phyloP scores from a whole-genome alignment of 2,888 invertebrate species.

The Morpho achilles region DNA sequence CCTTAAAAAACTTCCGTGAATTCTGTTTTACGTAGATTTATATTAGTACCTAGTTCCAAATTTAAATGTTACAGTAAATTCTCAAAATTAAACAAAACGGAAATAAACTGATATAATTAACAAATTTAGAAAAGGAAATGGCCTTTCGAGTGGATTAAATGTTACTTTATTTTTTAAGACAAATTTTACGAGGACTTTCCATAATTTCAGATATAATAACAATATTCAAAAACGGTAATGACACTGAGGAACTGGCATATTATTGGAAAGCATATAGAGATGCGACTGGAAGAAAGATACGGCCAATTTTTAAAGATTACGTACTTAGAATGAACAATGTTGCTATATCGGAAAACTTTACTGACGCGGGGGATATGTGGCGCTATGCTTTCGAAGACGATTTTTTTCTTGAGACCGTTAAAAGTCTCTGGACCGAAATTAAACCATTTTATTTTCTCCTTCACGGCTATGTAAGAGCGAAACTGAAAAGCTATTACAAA shows the following conservation, averaged over 20 bases:
- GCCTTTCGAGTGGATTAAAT: background rate
- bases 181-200: background rate
- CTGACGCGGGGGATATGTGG: constrained; percentile 71
- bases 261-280: constrained; percentile 84
- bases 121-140: background rate
- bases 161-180: background rate
- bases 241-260: constrained; percentile 80
- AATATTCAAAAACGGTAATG: constrained; percentile 68
- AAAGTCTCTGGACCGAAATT: constrained; percentile 77
- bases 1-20: too few species aligned
- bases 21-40: too few species aligned
- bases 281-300: constrained; percentile 80
- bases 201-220: constrained; percentile 55
- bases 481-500: constrained; percentile 73
- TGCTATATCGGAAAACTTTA: constrained; percentile 73
- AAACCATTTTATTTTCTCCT: constrained; percentile 82
- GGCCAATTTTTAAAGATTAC: constrained; percentile 79
- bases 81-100: too few species aligned
- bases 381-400: constrained; percentile 65
- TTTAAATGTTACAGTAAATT: too few species aligned
- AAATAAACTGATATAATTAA: too few species aligned
- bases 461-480: constrained; percentile 81
- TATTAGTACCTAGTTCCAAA: too few species aligned
- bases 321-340: constrained; percentile 81
- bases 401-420: constrained; percentile 60